These are phyloP conservation scores for Camponotus pennsylvanicus DNA, from an alignment of 1,140 invertebrate species.

Conservation along the genomic window DNA sequence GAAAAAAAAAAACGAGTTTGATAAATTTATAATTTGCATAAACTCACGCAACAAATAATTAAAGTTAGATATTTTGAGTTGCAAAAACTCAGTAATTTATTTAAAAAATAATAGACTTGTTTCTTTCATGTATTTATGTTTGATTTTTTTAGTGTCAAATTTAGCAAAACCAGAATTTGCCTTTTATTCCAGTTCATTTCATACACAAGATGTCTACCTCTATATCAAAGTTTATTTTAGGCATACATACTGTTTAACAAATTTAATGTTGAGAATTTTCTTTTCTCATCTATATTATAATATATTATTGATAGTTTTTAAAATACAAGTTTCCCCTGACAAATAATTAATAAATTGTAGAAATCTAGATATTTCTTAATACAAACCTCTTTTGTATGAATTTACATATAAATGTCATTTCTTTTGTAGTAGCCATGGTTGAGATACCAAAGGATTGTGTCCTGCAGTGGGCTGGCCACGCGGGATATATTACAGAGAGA, in stretches of 20 bases:
- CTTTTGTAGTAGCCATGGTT: conserved; percentile 78
- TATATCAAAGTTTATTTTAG: conserved; percentile 1
- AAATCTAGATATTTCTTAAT: neutral
- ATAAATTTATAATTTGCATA: conserved; percentile 3
- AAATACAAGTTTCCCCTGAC: neutral
- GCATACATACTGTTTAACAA: neutral
- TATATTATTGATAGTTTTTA: no score
- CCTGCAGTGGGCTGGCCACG: conserved; percentile 87
- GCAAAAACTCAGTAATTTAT: neutral
- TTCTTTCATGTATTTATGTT: neutral
- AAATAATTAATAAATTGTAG: neutral
- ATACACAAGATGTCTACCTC: conserved; percentile 2
- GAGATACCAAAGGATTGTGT: conserved; percentile 81
- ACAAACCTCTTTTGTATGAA: neutral
- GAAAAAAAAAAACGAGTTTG: neutral
- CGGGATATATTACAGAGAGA: conserved; percentile 86
- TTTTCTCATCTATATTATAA: neutral
- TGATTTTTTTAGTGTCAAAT: neutral
- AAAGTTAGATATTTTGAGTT: neutral
- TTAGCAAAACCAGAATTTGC: neutral
- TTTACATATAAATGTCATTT: neutral
- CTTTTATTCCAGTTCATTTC: conserved; percentile 8
- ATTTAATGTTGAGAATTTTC: neutral
- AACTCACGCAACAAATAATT: neutral
- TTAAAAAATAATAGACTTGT: neutral